Percentiles rank a stretch among this genome's conserved stretches.
Evolutionary conservation across 92 coral and sea anemone species (phyloP).

Genomic region (Phenganax stokvisi): DNA sequence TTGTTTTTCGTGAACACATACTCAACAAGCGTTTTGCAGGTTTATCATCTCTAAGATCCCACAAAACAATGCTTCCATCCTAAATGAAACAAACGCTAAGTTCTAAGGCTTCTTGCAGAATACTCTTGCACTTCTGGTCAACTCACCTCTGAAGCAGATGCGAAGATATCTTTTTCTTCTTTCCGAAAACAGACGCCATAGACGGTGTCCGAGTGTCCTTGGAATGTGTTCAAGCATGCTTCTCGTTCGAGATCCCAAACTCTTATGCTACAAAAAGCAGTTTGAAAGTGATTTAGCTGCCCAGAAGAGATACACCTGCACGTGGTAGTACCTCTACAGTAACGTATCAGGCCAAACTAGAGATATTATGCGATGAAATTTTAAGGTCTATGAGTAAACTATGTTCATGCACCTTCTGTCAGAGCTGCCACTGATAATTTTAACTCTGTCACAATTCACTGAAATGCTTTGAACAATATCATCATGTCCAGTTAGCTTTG

Average conservation of each 20-base stretch:
- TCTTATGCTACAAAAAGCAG: constrained; percentile 56
- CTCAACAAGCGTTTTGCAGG: constrained; percentile 61
- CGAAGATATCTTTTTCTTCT: constrained; percentile 77
- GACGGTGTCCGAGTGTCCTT: constrained; percentile 82
- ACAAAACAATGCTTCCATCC: constrained; percentile 86
- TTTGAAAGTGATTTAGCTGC: neutral
- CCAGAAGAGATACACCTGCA: neutral
- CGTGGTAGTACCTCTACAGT: neutral
- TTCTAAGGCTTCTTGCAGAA: no score
- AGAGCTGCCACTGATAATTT: constrained; percentile 78
- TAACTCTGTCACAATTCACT: constrained; percentile 65
- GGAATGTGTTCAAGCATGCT: constrained; percentile 67
- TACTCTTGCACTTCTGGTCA: no score
- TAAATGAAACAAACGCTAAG: constrained; percentile 4
- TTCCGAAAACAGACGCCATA: constrained; percentile 72
- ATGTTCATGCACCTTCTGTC: constrained; percentile 61
- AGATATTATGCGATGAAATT: neutral
- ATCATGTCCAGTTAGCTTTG: constrained; percentile 70
- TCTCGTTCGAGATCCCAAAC: constrained; percentile 83
- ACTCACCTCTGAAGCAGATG: constrained; percentile 81
- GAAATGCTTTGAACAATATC: constrained; percentile 70
- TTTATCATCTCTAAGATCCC: constrained; percentile 79
- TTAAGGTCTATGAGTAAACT: neutral
- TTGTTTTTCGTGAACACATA: neutral
- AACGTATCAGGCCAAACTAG: neutral